phyloP scores from a whole-genome alignment of 2,797 vertebrate genomes.

The Numenius phaeopus region DNA sequence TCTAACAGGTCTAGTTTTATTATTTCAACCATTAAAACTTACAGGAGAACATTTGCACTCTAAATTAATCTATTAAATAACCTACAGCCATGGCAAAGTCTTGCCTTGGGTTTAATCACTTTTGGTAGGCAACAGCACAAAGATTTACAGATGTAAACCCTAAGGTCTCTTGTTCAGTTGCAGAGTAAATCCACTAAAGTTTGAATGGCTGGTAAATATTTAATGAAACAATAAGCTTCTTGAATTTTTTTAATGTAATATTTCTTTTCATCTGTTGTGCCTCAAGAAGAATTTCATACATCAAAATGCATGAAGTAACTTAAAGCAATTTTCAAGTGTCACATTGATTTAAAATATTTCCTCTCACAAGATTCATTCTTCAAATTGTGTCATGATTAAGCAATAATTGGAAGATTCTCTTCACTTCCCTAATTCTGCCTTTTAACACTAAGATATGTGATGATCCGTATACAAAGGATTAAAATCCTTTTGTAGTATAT shows the following conservation, averaged over 20 bases:
- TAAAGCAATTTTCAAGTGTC: constrained; percentile 56
- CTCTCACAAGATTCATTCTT: constrained; percentile 7
- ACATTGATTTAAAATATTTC: constrained; percentile 48
- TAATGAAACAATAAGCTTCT: constrained; percentile 59
- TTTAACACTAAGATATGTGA: neutral
- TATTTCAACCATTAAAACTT: constrained; percentile 22
- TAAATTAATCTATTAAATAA: neutral
- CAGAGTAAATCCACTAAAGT: constrained; percentile 48
- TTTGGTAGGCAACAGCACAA: neutral
- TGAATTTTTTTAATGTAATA: constrained; percentile 27
- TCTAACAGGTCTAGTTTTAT: neutral
- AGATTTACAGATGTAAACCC: constrained; percentile 32
- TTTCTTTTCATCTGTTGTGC: constrained; percentile 53
- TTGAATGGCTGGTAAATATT: constrained; percentile 58
- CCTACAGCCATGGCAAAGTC: neutral
- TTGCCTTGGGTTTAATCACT: constrained; percentile 29
- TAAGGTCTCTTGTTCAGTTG: constrained; percentile 1
- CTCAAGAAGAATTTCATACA: constrained; percentile 51
- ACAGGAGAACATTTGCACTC: neutral
- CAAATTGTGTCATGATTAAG: constrained; percentile 37
- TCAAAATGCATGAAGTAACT: constrained; percentile 49
- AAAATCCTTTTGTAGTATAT: neutral
- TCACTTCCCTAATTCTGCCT: neutral
- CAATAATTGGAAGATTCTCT: constrained; percentile 22
- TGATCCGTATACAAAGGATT: neutral